Percentiles rank a stretch among this genome's conserved stretches.
These are phyloP conservation scores for Nemurella pictetii DNA, from an alignment of 2,888 invertebrate genomes.

Conservation along the genomic window DNA sequence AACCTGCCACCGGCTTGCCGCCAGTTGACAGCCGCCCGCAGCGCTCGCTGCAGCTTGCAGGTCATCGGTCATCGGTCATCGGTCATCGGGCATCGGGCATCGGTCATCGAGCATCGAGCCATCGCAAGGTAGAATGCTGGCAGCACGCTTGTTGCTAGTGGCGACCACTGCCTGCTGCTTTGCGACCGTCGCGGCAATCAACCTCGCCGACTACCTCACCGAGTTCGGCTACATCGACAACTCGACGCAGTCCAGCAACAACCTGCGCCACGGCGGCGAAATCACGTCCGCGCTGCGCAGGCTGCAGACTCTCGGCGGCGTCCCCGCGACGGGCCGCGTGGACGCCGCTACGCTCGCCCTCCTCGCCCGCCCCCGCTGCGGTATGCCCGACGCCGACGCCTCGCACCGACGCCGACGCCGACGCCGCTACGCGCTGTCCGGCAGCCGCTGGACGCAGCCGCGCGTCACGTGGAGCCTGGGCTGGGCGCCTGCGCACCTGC, in stretches of 20 bases:
- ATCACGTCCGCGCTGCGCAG: constrained; percentile 64
- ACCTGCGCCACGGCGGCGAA: constrained; percentile 64
- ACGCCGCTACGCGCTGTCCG: background rate
- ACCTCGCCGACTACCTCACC: constrained; percentile 64
- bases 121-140: too few relatives aligned
- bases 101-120: too few relatives aligned
- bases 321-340: constrained; percentile 68
- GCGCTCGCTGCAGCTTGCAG: too few relatives aligned
- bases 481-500: background rate
- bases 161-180: background rate
- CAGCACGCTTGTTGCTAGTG: background rate
- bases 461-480: background rate
- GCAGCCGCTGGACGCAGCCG: background rate
- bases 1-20: too few relatives aligned
- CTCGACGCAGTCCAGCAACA: constrained; percentile 57
- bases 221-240: constrained; percentile 68
- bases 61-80: too few relatives aligned
- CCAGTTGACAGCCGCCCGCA: too few relatives aligned
- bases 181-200: too few relatives aligned
- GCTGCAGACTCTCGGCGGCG: constrained; percentile 71
- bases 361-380: constrained; percentile 68
- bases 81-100: too few relatives aligned
- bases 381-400: constrained; percentile 64
- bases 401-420: constrained; percentile 46
- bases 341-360: constrained; percentile 66